These are phyloP conservation scores for Drosophila athabasca DNA, from an alignment of 1,140 invertebrate genomes.

Conservation along the genomic window DNA sequence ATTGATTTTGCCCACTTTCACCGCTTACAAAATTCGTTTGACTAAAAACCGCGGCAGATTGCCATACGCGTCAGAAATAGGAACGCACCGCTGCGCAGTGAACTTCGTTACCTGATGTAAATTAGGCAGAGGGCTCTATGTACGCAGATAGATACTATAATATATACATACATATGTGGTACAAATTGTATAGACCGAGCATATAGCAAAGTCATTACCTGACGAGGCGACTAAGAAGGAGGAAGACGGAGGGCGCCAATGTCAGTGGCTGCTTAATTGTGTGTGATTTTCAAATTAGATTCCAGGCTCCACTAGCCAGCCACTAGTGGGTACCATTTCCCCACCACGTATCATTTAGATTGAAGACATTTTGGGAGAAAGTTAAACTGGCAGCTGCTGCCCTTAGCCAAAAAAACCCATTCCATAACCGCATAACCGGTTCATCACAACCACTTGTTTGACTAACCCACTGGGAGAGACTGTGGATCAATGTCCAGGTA, in stretches of 20 bases:
- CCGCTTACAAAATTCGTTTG: constrained; percentile 48
- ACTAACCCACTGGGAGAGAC: background rate
- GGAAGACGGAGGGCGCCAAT: constrained; percentile 1
- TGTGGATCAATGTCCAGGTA: constrained; percentile 22
- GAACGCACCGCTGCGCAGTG: constrained; percentile 15
- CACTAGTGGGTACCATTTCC: no score
- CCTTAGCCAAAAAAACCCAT: constrained; percentile 1
- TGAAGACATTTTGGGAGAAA: constrained; percentile 9
- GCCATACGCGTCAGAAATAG: constrained; percentile 20
- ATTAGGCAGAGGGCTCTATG: constrained; percentile 22
- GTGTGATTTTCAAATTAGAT: constrained; percentile 6
- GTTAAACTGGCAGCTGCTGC: constrained; percentile 1
- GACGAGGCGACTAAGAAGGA: background rate
- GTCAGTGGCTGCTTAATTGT: constrained; percentile 15
- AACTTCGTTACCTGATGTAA: constrained; percentile 56
- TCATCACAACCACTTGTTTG: constrained; percentile 6
- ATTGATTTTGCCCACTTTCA: constrained; percentile 81
- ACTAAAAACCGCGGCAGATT: constrained; percentile 30
- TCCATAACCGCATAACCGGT: constrained; percentile 38
- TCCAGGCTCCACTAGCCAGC: background rate
- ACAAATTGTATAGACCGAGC: background rate
- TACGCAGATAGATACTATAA: no score
- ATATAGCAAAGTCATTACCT: constrained; percentile 50
- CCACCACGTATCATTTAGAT: background rate
- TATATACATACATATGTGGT: no score